Evolutionary conservation across 1,140 invertebrate genomes (phyloP), one percentile per base, ranked within the genome.

Genomic region (Solenopsis invicta): DNA sequence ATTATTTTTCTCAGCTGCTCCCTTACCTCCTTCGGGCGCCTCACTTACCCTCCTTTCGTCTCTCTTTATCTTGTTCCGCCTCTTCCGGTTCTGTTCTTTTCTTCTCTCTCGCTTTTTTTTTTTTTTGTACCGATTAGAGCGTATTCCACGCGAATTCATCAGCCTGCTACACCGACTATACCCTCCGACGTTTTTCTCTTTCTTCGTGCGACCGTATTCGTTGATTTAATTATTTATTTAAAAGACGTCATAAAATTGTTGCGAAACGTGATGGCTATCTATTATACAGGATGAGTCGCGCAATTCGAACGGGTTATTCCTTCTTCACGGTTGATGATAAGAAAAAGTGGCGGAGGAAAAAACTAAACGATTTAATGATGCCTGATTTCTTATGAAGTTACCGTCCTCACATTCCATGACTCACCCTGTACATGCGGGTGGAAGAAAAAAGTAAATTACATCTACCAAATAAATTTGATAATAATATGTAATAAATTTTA

Each of bases 1-100:
- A 94, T 94, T 94, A 94, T 94, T 94, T 94, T 93, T 93, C 92
- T 92, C 91, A 81, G 87, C 86, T 86, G 69, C 86, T 90, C 87
- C 54, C 52, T 74, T 64, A 81, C 67, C n/a, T 59, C 41, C 75
- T 85, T 86, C 87, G 48, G 18, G 61, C 54, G 85, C 74, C 84
- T 88, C 59, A 12, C 74, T 71, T 76, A 78, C 24, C 61, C 37
- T 71, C 76, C 67, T 48, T 72, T 54, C 86, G n/a, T 69, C 24
- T 81, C 37, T 21, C 54, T 77, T 61, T 48, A 71, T 87, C 56
- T 62, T 41, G 45, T 52, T 48, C 37, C 0, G 41, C 18, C 64
- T 50, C n/a, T 80, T 62, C 59, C 52, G 54, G 54, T n/a, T 56
- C 37, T 85, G 80, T 86, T n/a, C 67, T 4, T 21, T 66, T 45